These are phyloP conservation scores for Cabera pusaria DNA, from an alignment of 2,888 invertebrate species.

Conservation along the genomic window DNA sequence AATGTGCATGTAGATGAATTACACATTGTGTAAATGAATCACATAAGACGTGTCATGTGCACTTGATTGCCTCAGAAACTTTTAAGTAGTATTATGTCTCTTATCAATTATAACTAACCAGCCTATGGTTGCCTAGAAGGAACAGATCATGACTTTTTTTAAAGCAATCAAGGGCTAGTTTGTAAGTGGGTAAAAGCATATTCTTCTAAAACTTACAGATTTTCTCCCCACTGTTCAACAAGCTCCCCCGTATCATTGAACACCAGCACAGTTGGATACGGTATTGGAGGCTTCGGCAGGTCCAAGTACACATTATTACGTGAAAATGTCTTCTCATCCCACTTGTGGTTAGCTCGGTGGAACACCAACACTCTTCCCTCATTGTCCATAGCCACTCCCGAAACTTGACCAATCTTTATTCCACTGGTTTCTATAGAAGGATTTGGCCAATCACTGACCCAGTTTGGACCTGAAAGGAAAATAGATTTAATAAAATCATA, in stretches of 20 bases:
- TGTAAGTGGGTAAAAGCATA: too few relatives aligned
- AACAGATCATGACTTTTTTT: too few relatives aligned
- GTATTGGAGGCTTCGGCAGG: conserved; percentile 83
- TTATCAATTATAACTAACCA: too few relatives aligned
- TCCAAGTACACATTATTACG: conserved; percentile 80
- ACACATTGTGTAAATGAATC: too few relatives aligned
- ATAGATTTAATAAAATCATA: neutral
- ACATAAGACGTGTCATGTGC: too few relatives aligned
- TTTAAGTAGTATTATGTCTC: too few relatives aligned
- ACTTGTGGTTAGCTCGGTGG: conserved; percentile 88
- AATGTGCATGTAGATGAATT: too few relatives aligned
- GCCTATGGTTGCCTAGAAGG: too few relatives aligned
- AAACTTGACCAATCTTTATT: conserved; percentile 88
- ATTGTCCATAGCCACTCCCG: conserved; percentile 90
- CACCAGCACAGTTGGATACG: conserved; percentile 85
- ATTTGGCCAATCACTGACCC: conserved; percentile 83
- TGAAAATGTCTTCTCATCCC: conserved; percentile 85
- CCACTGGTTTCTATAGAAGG: conserved; percentile 32
- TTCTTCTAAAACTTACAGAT: conserved; percentile 88
- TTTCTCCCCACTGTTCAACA: conserved; percentile 87
- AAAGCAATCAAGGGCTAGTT: too few relatives aligned
- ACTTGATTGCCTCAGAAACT: too few relatives aligned
- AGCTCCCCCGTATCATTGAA: conserved; percentile 85
- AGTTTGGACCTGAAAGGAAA: conserved; percentile 75
- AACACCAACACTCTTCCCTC: conserved; percentile 90